phyloP scores from a whole-genome alignment of 2,113 vertebrate species.

The Indicator maculatus region DNA sequence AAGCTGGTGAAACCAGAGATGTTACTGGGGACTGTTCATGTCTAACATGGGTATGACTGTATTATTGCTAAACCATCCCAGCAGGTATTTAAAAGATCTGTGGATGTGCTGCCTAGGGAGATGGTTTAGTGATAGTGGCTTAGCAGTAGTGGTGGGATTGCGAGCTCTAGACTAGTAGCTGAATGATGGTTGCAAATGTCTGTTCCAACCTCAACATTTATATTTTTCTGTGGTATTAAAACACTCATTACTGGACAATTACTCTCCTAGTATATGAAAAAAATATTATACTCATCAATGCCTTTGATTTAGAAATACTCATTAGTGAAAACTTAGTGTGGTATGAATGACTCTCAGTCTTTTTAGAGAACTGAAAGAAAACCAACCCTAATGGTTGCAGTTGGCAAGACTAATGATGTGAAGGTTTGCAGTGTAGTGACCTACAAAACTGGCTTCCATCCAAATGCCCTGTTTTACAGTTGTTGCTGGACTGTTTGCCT shows the following conservation, averaged over 20 bases:
- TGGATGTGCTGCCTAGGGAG: too few relatives aligned
- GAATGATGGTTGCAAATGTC: too few relatives aligned
- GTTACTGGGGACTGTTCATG: background rate
- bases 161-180: too few relatives aligned
- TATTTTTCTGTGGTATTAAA: background rate
- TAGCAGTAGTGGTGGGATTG: too few relatives aligned
- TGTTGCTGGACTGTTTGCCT: conserved; percentile 62
- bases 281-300: background rate
- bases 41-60: background rate
- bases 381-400: background rate
- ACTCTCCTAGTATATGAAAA: background rate
- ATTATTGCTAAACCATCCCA: background rate
- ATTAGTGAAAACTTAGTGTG: background rate
- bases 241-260: background rate
- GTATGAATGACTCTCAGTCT: conserved; percentile 23
- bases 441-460: conserved; percentile 58
- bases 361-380: background rate
- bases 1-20: background rate
- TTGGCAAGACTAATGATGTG: conserved; percentile 40
- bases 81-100: too few relatives aligned
- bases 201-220: too few relatives aligned
- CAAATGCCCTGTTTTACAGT: conserved; percentile 52
- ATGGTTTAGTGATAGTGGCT: too few relatives aligned
- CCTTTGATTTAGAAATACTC: background rate
- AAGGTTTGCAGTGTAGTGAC: conserved; percentile 63